Percentiles rank a stretch among this genome's conserved stretches.
Conservation (phyloP, 2,797 vertebrate species). For the Hydrolagus colliei region DNA sequence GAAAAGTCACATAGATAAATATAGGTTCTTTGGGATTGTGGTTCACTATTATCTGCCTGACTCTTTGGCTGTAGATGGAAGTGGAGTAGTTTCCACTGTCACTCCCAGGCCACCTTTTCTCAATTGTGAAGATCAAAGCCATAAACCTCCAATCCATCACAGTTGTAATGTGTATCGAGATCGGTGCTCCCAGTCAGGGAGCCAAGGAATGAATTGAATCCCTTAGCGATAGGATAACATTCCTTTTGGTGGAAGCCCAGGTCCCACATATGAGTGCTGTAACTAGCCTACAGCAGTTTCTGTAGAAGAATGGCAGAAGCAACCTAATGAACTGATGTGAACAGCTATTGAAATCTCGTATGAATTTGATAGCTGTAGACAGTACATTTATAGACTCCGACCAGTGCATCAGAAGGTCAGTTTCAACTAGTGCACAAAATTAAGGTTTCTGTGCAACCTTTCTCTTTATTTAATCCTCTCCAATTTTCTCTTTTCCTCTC, state of each 20-base stretch:
- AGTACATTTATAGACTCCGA: neutral
- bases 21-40: constrained; percentile 72
- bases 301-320: constrained; percentile 85
- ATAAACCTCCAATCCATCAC: constrained; percentile 81
- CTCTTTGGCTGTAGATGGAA: constrained; percentile 82
- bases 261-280: constrained; percentile 92
- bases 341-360: constrained; percentile 88
- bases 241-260: constrained; percentile 85
- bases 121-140: constrained; percentile 89
- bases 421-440: neutral
- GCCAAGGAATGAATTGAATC: constrained; percentile 91
- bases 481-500: no score
- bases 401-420: neutral
- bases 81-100: constrained; percentile 86
- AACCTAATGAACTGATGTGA: constrained; percentile 79
- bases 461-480: neutral
- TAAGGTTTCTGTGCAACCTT: neutral
- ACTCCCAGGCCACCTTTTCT: constrained; percentile 82
- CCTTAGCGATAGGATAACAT: constrained; percentile 85
- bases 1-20: constrained; percentile 86
- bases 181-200: constrained; percentile 85
- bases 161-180: constrained; percentile 93
- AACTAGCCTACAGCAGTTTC: constrained; percentile 81
- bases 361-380: constrained; percentile 93
- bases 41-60: constrained; percentile 72